Evolutionary conservation across 2,797 vertebrate species (phyloP), one percentile per base, ranked within the genome.

Genomic region (Semotilus atromaculatus): DNA sequence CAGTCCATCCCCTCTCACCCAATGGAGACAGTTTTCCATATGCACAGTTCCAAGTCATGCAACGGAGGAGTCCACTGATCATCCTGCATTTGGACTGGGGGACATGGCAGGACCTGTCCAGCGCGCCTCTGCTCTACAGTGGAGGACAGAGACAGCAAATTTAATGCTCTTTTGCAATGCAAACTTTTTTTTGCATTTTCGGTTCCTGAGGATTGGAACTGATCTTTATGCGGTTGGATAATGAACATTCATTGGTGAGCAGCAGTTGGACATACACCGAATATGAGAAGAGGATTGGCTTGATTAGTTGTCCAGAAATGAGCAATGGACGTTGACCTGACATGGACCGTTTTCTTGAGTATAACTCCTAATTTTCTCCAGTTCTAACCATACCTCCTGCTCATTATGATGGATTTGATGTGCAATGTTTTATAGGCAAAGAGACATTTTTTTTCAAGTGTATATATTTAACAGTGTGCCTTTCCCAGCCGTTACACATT

Each of bases 61-160:
- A 99, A 99, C 0, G 97, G 98, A 86, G 96, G 95, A 1, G 88
- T 97, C 89, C 97, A 98, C 93, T 98, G 97, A 97, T 92, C 87
- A 48, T 16, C 86, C 82, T 70, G 85, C 83, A 77, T 55, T 62
- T 85, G 81, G 64, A 71, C 75, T 77, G 70, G 38, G 83, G 90
- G 93, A 91, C 91, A 71, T 93, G 92, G 93, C 94, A 89, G 93
- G 94, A 93, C 94, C 94, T 93, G 94, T 93, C 94, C 94, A 71
- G 62, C 72, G 23, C 29, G 79, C 72, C 2, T 76, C 82, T 90
- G 88, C 80, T 84, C 74, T 84, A 34, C 82, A 87, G 87, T 88
- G 80, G 82, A 85, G 26, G 38, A 53, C 19, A 66, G 87, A 86
- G 71, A 66, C 67, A 68, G 31, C 70, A 43, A 62, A 48, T 51